Conservation (phyloP, 1,140 invertebrate genomes). For the Lucilia sericata region DNA sequence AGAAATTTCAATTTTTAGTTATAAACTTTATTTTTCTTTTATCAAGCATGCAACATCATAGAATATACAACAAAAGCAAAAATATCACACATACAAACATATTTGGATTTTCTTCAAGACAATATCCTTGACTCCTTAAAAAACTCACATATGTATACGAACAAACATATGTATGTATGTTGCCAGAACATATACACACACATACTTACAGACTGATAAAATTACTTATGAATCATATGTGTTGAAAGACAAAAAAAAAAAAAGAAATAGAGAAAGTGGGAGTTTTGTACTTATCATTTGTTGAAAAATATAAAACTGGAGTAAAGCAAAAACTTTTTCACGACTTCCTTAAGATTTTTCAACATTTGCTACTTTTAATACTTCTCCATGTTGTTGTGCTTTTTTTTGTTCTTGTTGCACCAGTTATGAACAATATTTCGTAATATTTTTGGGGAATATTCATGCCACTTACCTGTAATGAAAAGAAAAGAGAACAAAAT, state of each 20-base stretch:
- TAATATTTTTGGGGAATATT: neutral
- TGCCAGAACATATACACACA: too few species aligned
- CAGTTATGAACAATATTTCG: neutral
- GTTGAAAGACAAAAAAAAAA: too few species aligned
- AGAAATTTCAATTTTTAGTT: slow-evolving; percentile 28
- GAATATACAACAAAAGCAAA: neutral
- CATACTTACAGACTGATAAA: neutral
- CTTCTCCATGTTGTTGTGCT: too few species aligned
- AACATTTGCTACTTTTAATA: neutral
- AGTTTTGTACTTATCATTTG: neutral
- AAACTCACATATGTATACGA: neutral
- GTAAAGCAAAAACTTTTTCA: neutral
- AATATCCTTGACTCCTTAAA: slow-evolving; percentile 10
- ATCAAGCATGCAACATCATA: neutral
- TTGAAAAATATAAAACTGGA: neutral
- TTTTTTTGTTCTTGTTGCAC: neutral
- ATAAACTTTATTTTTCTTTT: neutral
- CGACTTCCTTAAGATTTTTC: neutral
- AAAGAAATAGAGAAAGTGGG: neutral
- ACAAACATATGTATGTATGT: too few species aligned
- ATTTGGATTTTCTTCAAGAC: neutral
- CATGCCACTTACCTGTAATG: neutral
- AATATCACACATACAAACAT: too few species aligned
- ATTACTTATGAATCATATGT: neutral
- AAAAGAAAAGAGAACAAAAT: neutral